Conservation (phyloP, 2,113 vertebrate species). For the Sceloporus tristichus region DNA sequence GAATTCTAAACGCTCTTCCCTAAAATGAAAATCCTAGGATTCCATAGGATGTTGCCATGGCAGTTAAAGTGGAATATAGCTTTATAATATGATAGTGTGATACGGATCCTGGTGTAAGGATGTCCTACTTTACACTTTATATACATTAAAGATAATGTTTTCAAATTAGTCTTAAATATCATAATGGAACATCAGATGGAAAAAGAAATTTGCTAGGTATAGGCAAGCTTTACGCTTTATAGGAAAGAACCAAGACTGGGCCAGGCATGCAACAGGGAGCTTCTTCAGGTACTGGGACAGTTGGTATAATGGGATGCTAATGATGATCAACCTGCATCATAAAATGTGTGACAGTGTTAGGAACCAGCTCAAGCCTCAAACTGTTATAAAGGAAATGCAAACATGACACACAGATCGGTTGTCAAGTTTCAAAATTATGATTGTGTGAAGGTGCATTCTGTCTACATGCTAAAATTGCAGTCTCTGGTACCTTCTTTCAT, state of each 20-base stretch:
- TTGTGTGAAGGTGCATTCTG: neutral
- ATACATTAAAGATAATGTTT: neutral
- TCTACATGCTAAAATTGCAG: neutral
- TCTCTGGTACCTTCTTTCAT: slow-evolving; percentile 74
- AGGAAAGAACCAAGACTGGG: neutral
- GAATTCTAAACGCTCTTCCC: too few species aligned
- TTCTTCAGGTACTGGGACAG: neutral
- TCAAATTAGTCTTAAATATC: neutral
- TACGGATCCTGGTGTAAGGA: too few species aligned
- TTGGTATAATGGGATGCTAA: neutral
- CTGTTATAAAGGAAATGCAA: neutral
- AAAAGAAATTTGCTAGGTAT: neutral
- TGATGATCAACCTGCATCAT: neutral
- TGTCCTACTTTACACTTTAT: too few species aligned
- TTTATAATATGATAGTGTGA: too few species aligned
- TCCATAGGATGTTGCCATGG: too few species aligned
- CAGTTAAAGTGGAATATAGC: neutral
- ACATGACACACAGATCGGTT: neutral
- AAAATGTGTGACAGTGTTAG: neutral
- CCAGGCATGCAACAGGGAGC: neutral
- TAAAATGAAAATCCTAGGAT: too few species aligned
- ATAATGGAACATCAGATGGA: neutral
- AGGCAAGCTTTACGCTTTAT: neutral
- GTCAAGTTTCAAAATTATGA: neutral
- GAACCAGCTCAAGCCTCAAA: neutral